phyloP scores from a whole-genome alignment of 2,888 invertebrate genomes.

The Ormia ochracea region DNA sequence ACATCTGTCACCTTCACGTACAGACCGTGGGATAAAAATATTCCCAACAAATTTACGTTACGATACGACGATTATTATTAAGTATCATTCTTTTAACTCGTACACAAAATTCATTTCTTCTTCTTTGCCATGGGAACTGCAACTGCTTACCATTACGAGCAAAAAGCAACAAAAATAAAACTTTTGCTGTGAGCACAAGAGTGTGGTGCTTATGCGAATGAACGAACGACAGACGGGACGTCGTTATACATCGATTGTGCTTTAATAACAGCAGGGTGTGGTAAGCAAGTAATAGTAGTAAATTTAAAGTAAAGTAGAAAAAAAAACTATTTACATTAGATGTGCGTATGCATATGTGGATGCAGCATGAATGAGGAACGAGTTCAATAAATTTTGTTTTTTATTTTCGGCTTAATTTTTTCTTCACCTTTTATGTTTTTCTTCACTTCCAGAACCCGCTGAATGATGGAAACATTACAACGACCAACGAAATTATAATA shows the following conservation, averaged over 20 bases:
- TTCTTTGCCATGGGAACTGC: conserved; percentile 74
- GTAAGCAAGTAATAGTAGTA: conserved; percentile 40
- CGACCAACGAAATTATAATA: too few relatives aligned
- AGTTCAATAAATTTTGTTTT: not conserved
- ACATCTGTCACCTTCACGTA: conserved; percentile 71
- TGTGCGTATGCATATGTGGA: not conserved
- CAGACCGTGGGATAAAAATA: conserved; percentile 74
- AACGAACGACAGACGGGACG: conserved; percentile 3
- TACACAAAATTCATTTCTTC: conserved; percentile 22
- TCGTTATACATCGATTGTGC: not conserved
- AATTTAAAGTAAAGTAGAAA: conserved; percentile 43
- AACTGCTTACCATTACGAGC: conserved; percentile 66
- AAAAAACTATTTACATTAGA: not conserved
- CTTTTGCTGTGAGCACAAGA: not conserved
- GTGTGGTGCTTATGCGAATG: not conserved
- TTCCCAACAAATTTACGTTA: conserved; percentile 61
- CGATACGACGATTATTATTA: conserved; percentile 62
- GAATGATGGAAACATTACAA: too few relatives aligned
- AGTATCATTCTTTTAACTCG: conserved; percentile 33
- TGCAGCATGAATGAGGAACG: not conserved
- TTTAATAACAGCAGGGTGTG: conserved; percentile 46
- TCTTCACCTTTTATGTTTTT: too few relatives aligned
- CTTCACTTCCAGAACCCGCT: too few relatives aligned
- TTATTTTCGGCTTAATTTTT: not conserved
- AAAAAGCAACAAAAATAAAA: conserved; percentile 3